Evolutionary conservation across 2,113 vertebrate genomes (phyloP).

Genomic region (Athene noctua): DNA sequence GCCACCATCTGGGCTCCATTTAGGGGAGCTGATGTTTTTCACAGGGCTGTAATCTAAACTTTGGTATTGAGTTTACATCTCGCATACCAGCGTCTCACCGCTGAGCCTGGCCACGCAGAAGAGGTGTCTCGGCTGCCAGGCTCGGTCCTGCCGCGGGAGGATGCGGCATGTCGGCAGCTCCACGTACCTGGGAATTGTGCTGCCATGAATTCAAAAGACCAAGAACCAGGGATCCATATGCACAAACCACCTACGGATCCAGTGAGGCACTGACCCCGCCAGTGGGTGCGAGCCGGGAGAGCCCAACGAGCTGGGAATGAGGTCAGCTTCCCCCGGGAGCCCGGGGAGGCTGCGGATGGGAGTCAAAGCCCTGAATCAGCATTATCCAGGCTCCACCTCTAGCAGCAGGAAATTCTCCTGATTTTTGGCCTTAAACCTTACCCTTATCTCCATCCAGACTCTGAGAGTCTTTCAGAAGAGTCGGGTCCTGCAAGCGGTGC

Average conservation of each 20-base stretch:
- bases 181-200: accelerated
- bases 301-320: not conserved
- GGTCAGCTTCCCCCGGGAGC: not conserved
- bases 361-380: not conserved
- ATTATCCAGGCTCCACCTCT: not conserved
- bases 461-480: not conserved
- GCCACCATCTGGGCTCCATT: slow-evolving; percentile 68
- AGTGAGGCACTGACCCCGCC: not conserved
- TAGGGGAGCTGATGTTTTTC: slow-evolving; percentile 68
- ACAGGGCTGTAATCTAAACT: slow-evolving; percentile 62
- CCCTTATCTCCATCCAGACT: not conserved
- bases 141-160: not conserved
- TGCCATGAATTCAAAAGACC: accelerated
- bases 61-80: slow-evolving; percentile 52
- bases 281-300: accelerated
- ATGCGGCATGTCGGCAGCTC: not conserved
- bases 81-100: slow-evolving; percentile 43
- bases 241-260: accelerated
- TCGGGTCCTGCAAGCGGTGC: not conserved
- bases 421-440: not conserved
- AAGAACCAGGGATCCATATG: accelerated
- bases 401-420: slow-evolving; percentile 14
- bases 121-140: not conserved
- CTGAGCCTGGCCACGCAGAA: not conserved
- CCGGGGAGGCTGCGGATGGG: not conserved